Base-by-base conservation (phyloP, 2,888 invertebrate species). In the Pseudococcus viburni region DNA sequence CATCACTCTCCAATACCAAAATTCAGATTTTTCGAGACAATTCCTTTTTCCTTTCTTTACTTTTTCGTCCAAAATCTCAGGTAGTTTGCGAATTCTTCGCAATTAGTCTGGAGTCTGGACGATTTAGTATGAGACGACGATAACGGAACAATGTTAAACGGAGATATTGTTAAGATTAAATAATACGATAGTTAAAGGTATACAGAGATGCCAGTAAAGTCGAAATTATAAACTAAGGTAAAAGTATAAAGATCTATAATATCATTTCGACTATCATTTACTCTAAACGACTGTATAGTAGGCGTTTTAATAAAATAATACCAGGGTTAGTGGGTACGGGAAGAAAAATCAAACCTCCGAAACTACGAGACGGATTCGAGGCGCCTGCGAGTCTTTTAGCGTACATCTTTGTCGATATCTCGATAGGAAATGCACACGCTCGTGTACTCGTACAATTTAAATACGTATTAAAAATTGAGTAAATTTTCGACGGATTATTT, bases 161-260 rank as follows among this genome's bases (percentile, higher is more conserved):
- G 26, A 39, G 77, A n/a, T 77, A 77, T 77, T 39, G 39, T 39
- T 42, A 42, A 6, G 11, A 22, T 42, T 77, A 77, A 77, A 77
- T 77, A 77, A 77, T 42, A 77, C 26, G 9, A 77, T 77, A 77
- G 26, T 77, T n/a, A 55, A n/a, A 55, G n/a, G n/a, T 55, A 55
- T 55, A 51, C 5, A 55, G n/a, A 55, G 55, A n/a, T 55, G 39
- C 33, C 39, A 77, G 77, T 77, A 42, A 77, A 77, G 42, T 39
- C 77, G 9, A 77, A 77, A 77, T 77, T 77, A 77, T 26, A 77
- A 77, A 77, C 77, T 77, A 77, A 26, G 39, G 42, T 77, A 77
- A 77, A 77, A 77, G 42, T 77, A 77, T 77, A 77, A 77, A 77
- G 77, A 77, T 77, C 77, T 77, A 77, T 77, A 77, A 77, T 77